Base-by-base conservation (phyloP, 92 coral and sea anemone genomes). In the Meandrina meandrites region DNA sequence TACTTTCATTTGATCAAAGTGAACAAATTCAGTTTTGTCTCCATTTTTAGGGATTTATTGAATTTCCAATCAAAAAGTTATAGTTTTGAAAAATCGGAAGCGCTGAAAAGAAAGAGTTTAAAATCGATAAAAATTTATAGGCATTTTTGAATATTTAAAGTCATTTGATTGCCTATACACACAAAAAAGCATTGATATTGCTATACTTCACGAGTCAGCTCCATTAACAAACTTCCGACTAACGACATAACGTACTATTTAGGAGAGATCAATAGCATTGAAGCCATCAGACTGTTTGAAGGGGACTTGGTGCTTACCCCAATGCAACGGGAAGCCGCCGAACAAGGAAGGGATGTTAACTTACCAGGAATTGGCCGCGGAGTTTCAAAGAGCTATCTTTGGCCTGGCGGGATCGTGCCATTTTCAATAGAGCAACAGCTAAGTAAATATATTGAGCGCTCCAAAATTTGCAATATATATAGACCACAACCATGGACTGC, bases 371-470 rank as follows among this genome's bases (percentile, higher is more conserved):
- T 21, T 8, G 37, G 8, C n/a, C 78, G 77, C 10, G 42, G 58
- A 30, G 77, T 78, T 13, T 81, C 86, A 27, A 67, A 81, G 76
- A 5, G 67, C 6, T 66, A 42, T 69, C 86, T 81, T 28, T 81
- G 86, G 86, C 86, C 76, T 27, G 27, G 66, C 1, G 86, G 86
- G 27, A 42, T 81, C 77, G 86, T 81, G 17, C 42, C 45, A 8
- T 81, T 45, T 70, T 81, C 86, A 48, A 16, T 81, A 37, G 86
- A 66, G 37, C 24, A 42, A 36, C 76, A 67, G 77, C 86, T 81
- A 68, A 68, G 86, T 81, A 81, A 80, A 62, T 40, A 27, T 66
- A n/a, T n/a, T n/a, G n/a, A n/a, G n/a, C n/a, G n/a, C n/a, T n/a
- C n/a, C n/a, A n/a, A n/a, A n/a, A n/a, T n/a, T n/a, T n/a, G n/a